Evolutionary conservation across 2,888 invertebrate genomes (phyloP).

Genomic region (Drosophila ustulata): DNA sequence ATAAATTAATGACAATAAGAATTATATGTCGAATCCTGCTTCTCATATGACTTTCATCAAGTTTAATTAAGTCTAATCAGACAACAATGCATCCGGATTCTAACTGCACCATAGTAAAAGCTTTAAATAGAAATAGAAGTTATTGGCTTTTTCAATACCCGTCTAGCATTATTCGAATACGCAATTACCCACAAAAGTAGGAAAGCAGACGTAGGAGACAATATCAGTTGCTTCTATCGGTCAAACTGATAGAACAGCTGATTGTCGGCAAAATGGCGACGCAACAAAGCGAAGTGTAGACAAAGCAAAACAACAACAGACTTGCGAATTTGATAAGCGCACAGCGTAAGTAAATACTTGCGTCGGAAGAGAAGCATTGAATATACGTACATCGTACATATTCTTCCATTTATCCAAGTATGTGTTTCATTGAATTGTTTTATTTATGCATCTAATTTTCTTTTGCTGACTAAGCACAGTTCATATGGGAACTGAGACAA

Average conservation of each 20-base stretch:
- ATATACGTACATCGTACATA: slow-evolving; percentile 13
- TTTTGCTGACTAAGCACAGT: slow-evolving; percentile 66
- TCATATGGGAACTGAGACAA: slow-evolving; percentile 46
- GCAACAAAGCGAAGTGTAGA: slow-evolving; percentile 36
- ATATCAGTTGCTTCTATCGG: slow-evolving; percentile 45
- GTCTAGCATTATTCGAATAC: slow-evolving; percentile 11
- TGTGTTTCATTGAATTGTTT: slow-evolving; percentile 33
- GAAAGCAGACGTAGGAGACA: not conserved
- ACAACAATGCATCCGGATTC: not conserved
- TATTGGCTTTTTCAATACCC: not conserved
- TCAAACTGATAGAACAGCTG: slow-evolving; percentile 71
- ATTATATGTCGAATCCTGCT: not conserved
- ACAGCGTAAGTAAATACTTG: slow-evolving; percentile 13
- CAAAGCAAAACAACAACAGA: slow-evolving; percentile 34
- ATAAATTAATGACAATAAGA: not conserved
- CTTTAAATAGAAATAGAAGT: not conserved
- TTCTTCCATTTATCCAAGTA: slow-evolving; percentile 37
- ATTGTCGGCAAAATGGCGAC: slow-evolving; percentile 54
- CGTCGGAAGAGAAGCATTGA: slow-evolving; percentile 5
- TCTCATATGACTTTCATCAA: not conserved
- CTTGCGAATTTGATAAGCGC: slow-evolving; percentile 46
- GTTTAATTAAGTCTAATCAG: not conserved
- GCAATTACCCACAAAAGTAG: slow-evolving; percentile 33
- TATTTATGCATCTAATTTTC: slow-evolving; percentile 51
- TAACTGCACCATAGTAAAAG: not conserved